Evolutionary conservation across 2,797 vertebrate genomes (phyloP).

Genomic region (Cirrhinus mrigala): DNA sequence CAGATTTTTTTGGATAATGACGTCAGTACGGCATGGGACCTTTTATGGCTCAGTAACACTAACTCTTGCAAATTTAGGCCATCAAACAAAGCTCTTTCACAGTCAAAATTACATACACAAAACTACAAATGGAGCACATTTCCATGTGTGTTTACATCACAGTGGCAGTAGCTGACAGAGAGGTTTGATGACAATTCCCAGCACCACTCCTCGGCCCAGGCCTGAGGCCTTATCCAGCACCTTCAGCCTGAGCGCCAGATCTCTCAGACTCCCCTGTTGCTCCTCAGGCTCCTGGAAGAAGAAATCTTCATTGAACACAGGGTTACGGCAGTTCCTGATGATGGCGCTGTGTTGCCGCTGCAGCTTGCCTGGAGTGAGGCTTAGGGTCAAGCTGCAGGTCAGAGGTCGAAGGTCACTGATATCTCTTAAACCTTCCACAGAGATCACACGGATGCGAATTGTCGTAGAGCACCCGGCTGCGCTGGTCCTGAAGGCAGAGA

Average conservation of each 20-base stretch:
- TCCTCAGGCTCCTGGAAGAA: conserved; percentile 74
- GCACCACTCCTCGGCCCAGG: conserved; percentile 67
- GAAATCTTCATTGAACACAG: conserved; percentile 80
- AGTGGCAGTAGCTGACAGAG: conserved; percentile 68
- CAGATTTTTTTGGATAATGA: neutral
- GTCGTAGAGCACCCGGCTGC: conserved; percentile 53
- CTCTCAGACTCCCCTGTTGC: conserved; percentile 63
- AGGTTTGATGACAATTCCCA: conserved; percentile 69
- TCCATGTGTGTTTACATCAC: neutral
- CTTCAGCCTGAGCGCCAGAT: conserved; percentile 74
- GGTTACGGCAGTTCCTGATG: conserved; percentile 70
- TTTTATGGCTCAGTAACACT: neutral
- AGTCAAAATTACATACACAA: neutral
- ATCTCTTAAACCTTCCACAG: conserved; percentile 70
- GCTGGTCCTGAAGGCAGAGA: conserved; percentile 60
- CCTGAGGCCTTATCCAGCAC: conserved; percentile 72
- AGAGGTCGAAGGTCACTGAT: conserved; percentile 56
- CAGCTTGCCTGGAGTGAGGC: conserved; percentile 74
- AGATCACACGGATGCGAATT: conserved; percentile 71
- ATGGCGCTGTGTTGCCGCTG: conserved; percentile 74
- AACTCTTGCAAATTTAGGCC: neutral
- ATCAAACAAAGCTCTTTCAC: neutral
- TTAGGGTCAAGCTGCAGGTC: conserved; percentile 72
- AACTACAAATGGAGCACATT: neutral
- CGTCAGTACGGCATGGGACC: neutral